A percentile compares a stretch with the other conserved stretches of the same genome.
These are phyloP conservation scores for Calameuta pallipes DNA, from an alignment of 2,888 invertebrate genomes.

Conservation along the genomic window DNA sequence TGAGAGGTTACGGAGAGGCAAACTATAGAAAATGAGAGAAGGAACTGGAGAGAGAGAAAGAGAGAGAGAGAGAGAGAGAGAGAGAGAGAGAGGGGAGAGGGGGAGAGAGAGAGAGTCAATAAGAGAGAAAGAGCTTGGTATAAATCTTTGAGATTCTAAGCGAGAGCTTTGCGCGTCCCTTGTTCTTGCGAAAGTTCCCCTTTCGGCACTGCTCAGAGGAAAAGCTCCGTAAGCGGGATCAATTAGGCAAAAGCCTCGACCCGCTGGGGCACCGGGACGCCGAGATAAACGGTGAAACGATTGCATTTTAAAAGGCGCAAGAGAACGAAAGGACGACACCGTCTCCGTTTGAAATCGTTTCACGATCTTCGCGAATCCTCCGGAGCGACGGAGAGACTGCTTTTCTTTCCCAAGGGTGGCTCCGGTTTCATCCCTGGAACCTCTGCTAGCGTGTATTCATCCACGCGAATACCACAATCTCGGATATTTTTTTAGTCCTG, in stretches of 20 bases:
- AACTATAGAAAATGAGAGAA: background rate
- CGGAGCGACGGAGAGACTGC: background rate
- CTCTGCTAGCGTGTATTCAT: background rate
- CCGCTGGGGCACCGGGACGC: background rate
- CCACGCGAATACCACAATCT: background rate
- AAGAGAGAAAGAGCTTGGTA: background rate
- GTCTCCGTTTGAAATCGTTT: no score
- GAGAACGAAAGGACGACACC: background rate
- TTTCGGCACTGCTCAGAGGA: background rate
- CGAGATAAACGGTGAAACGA: slow-evolving; percentile 3
- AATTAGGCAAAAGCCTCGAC: slow-evolving; percentile 7
- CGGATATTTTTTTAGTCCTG: background rate
- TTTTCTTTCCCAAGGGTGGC: background rate
- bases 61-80: no score
- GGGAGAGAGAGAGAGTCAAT: no score
- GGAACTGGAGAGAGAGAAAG: background rate
- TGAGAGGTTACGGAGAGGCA: background rate
- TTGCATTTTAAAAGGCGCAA: slow-evolving; percentile 2
- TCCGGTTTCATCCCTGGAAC: background rate
- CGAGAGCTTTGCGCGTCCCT: background rate
- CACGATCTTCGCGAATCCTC: background rate
- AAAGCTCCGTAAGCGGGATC: slow-evolving; percentile 5
- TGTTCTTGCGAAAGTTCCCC: background rate
- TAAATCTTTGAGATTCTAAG: background rate
- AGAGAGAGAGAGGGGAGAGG: no score